Evolutionary conservation across 2,797 vertebrate genomes (phyloP).

Genomic region (Propithecus deckenii): DNA sequence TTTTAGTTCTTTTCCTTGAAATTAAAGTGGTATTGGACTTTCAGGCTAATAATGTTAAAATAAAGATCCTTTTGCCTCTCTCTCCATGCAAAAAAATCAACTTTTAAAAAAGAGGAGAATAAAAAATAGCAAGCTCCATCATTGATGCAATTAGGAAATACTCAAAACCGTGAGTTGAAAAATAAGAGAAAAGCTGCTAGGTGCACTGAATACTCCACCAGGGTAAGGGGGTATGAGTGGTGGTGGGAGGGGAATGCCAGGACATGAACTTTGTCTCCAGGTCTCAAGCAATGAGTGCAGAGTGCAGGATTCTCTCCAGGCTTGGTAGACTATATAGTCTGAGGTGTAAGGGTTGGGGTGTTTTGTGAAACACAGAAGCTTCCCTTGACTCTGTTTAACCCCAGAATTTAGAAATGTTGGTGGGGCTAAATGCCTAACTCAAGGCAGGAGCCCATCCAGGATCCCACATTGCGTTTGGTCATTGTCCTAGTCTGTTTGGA

Average conservation of each 20-base stretch:
- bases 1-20: slow-evolving; percentile 30
- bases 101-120: neutral
- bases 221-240: neutral
- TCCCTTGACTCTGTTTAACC: neutral
- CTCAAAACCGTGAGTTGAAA: neutral
- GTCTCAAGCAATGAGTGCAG: neutral
- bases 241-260: neutral
- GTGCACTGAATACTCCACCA: neutral
- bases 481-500: neutral
- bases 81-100: neutral
- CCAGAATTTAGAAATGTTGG: neutral
- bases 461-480: neutral
- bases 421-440: neutral
- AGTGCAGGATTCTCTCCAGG: neutral
- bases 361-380: neutral
- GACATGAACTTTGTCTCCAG: neutral
- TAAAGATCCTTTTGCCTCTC: neutral
- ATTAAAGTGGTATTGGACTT: slow-evolving; percentile 32
- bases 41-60: neutral
- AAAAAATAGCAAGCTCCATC: slow-evolving; percentile 1
- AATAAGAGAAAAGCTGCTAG: slow-evolving; percentile 9
- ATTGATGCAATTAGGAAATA: neutral
- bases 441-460: neutral
- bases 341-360: neutral
- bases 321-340: neutral